A percentile compares a stretch with the other conserved stretches of the same genome.
Conservation (phyloP, 64 coral and sea anemone species). For the Trachythela sp. region DNA sequence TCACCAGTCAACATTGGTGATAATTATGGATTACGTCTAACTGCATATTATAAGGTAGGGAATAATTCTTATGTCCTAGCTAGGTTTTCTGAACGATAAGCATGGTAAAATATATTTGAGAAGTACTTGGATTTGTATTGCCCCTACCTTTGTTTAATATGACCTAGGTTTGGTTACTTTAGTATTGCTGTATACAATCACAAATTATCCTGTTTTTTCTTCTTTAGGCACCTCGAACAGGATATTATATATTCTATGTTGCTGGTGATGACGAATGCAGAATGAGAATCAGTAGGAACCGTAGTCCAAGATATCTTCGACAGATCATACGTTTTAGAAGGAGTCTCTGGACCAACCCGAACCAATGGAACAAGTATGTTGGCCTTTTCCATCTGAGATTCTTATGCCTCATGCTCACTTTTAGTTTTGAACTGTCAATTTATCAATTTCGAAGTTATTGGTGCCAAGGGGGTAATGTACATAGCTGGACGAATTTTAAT, state of each 20-base stretch:
- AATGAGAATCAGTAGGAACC: not conserved
- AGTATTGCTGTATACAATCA: too few relatives aligned
- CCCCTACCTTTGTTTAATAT: too few relatives aligned
- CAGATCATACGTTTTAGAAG: not conserved
- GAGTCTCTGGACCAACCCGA: not conserved
- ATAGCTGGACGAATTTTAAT: too few relatives aligned
- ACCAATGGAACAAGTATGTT: not conserved
- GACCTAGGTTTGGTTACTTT: too few relatives aligned
- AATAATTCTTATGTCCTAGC: not conserved
- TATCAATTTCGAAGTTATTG: too few relatives aligned
- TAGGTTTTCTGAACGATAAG: not conserved
- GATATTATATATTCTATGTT: not conserved
- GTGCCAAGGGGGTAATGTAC: too few relatives aligned
- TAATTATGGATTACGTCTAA: not conserved
- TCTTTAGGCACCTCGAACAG: not conserved
- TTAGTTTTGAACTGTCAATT: not conserved
- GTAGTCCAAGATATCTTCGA: not conserved
- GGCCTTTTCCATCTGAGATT: not conserved
- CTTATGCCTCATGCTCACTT: too few relatives aligned
- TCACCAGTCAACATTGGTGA: not conserved
- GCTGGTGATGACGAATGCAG: not conserved
- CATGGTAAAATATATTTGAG: not conserved
- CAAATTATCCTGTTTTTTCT: not conserved
- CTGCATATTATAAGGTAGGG: not conserved
- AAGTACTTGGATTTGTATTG: not conserved